These are phyloP conservation scores for Drepana falcataria DNA, from an alignment of 2,888 invertebrate genomes.

Conservation along the genomic window DNA sequence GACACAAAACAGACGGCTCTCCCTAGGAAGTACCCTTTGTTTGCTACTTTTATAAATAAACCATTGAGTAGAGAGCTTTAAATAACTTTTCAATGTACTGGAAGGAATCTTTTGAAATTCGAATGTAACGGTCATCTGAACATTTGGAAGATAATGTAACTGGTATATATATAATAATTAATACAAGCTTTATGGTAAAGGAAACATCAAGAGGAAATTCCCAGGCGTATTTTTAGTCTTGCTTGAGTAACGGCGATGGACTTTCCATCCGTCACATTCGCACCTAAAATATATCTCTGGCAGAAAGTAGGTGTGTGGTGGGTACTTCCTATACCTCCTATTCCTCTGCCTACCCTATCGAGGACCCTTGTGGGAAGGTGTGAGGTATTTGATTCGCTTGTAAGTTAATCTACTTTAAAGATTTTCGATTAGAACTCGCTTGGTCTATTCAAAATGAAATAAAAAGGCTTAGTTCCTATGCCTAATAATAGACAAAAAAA, in stretches of 20 bases:
- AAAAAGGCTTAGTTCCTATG: not conserved
- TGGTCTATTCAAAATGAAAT: not conserved
- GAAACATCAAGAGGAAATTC: too few species aligned
- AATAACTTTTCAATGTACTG: constrained; percentile 18
- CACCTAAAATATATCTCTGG: too few species aligned
- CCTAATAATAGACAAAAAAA: not conserved
- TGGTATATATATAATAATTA: not conserved
- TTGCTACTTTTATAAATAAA: constrained; percentile 59
- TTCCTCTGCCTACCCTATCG: too few species aligned
- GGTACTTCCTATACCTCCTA: too few species aligned
- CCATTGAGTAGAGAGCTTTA: constrained; percentile 47
- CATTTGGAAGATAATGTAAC: not conserved
- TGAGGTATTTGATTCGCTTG: too few species aligned
- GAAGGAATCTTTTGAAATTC: constrained; percentile 8
- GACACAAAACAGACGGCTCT: constrained; percentile 69
- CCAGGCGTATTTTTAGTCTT: too few species aligned
- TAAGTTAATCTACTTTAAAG: too few species aligned
- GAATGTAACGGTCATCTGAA: not conserved
- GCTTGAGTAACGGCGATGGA: too few species aligned
- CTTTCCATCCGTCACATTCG: too few species aligned
- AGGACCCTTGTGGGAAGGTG: too few species aligned
- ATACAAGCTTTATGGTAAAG: too few species aligned
- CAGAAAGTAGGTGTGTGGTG: too few species aligned
- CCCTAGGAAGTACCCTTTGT: constrained; percentile 56
- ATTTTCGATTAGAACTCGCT: not conserved